Evolutionary conservation across 2,113 vertebrate genomes (phyloP).

Genomic region (Planiliza haematocheilus): DNA sequence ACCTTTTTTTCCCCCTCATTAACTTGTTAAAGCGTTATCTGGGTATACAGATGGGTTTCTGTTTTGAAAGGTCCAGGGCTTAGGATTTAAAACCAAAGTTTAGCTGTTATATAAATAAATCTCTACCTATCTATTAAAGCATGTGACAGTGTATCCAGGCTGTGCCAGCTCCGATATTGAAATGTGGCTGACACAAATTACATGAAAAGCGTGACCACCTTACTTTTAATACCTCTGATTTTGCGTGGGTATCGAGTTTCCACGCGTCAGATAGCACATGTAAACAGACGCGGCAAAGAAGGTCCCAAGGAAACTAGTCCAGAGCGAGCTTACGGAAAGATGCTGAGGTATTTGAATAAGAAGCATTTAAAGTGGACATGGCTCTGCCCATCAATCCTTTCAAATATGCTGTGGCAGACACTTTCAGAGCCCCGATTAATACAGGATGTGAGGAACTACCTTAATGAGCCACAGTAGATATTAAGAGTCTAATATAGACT

Average conservation of each 20-base stretch:
- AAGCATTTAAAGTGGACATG: slow-evolving; percentile 5
- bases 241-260: slow-evolving; percentile 14
- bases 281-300: slow-evolving; percentile 23
- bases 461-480: slow-evolving; percentile 3
- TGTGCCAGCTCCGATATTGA: not conserved
- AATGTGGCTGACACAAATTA: not conserved
- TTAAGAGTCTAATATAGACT: not conserved
- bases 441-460: slow-evolving; percentile 1
- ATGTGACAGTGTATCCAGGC: not conserved
- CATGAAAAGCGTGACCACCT: slow-evolving; percentile 1
- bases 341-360: slow-evolving; percentile 28
- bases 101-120: not conserved
- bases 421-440: not conserved
- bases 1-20: not conserved
- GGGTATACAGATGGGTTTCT: no score
- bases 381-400: slow-evolving; percentile 27
- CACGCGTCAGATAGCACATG: not conserved
- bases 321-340: slow-evolving; percentile 29
- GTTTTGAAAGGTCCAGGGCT: no score
- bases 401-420: slow-evolving; percentile 6
- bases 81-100: no score
- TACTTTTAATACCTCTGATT: slow-evolving; percentile 19
- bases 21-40: no score
- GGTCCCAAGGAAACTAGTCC: slow-evolving; percentile 21
- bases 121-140: not conserved